A percentile compares a stretch with the other conserved stretches of the same genome.
These are phyloP conservation scores for Hybognathus amarus DNA, from an alignment of 2,797 vertebrate species.

Conservation along the genomic window DNA sequence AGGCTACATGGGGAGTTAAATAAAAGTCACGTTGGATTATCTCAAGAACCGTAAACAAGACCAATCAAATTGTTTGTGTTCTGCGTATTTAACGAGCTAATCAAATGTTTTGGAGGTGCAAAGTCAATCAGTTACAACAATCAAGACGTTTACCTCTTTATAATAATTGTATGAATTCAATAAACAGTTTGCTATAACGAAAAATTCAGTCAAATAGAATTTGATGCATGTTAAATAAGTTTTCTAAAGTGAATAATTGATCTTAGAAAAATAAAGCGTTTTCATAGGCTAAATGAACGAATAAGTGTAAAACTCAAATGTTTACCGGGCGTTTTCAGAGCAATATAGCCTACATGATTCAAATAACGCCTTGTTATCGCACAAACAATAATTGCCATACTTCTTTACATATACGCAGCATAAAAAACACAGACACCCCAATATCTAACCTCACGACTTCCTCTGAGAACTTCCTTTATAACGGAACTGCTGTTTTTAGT, in stretches of 20 bases:
- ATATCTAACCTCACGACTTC: background rate
- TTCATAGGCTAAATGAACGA: background rate
- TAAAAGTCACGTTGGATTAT: background rate
- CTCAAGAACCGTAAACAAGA: background rate
- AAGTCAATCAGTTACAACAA: background rate
- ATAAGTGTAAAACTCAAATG: background rate
- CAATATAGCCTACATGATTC: background rate
- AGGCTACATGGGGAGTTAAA: too few species aligned
- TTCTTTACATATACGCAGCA: background rate
- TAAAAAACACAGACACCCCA: background rate
- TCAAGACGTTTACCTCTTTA: background rate
- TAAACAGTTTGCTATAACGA: conserved; percentile 11
- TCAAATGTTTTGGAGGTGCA: background rate
- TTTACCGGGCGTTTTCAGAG: background rate
- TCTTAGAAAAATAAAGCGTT: background rate
- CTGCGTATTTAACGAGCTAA: background rate
- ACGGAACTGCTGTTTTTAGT: background rate
- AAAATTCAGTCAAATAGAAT: background rate
- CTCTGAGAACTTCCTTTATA: background rate
- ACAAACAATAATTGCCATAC: background rate
- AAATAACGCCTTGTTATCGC: background rate
- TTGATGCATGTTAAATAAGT: too few species aligned
- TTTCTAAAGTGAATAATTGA: background rate
- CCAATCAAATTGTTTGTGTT: background rate
- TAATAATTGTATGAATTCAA: background rate